Evolutionary conservation across 2,888 invertebrate genomes (phyloP), one percentile per base, ranked within the genome.

Genomic region (Halictus ligatus): DNA sequence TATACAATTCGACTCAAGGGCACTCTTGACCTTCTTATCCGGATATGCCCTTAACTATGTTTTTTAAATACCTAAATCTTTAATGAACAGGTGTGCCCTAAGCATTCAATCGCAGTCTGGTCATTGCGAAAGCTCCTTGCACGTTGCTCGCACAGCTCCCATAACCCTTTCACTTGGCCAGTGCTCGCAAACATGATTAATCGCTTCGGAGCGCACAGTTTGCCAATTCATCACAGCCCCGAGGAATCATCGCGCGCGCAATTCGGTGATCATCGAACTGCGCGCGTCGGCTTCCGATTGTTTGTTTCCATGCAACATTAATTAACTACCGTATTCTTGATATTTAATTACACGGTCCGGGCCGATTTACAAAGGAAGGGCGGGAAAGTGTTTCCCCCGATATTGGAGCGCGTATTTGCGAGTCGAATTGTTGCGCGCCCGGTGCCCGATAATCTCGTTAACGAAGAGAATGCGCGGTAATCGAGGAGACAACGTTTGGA

Each of bases 341-440:
- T 88, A 85, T 88, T 90, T 89, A 83, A 88, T 88, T 89, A 90
- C 72, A 76, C 60, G 79, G 29, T 15, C 15, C 74, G n/a, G 46
- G 54, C 46, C 21, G 43, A 74, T 74, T 80, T 40, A 43, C 71
- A 72, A 77, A 60, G 54, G 85, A 88, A 90, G 85, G 85, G 76
- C 75, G 80, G 60, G 48, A 79, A 78, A 67, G 78, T 80, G 81
- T 60, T 60, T 35, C 29, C 25, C 40, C 29, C 50, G 77, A 64
- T 29, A 78, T 81, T 50, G 75, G 80, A 86, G 80, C 79, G 69
- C 75, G 67, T 82, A 83, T 87, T 83, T 29, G 73, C 74, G 35
- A 69, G 29, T 18, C 64, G 80, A 84, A 78, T 80, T 75, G 58
- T 29, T 25, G 74, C 29, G 46, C 75, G 46, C 40, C 21, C 21